Conservation (phyloP, 2,888 invertebrate species). For the Brenthis ino region DNA sequence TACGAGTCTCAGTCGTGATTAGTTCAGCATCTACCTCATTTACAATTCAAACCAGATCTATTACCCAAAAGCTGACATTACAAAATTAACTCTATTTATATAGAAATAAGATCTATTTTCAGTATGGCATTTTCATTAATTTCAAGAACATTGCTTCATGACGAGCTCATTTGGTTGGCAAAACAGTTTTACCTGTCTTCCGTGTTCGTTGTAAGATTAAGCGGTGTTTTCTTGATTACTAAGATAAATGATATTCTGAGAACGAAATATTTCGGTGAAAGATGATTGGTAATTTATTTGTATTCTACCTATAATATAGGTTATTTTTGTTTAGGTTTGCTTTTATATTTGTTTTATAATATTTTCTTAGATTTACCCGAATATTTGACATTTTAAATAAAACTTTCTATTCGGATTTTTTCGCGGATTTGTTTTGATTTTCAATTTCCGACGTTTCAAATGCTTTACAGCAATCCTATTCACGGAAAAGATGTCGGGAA, state of each 20-base stretch:
- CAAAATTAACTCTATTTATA: not conserved
- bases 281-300: no score
- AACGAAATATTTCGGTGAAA: not conserved
- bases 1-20: constrained; percentile 33
- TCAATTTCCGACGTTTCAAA: no score
- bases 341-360: no score
- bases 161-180: constrained; percentile 38
- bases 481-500: no score
- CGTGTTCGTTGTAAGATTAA: constrained; percentile 35
- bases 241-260: constrained; percentile 20
- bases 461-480: no score
- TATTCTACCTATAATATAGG: no score
- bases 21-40: constrained; percentile 34
- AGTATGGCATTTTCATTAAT: not conserved
- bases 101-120: not conserved
- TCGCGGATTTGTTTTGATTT: no score
- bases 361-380: no score
- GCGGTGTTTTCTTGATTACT: constrained; percentile 32
- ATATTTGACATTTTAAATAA: no score
- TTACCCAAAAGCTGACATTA: constrained; percentile 11
- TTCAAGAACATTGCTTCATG: constrained; percentile 31
- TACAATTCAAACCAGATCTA: constrained; percentile 36
- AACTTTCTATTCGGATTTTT: no score
- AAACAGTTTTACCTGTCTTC: constrained; percentile 36
- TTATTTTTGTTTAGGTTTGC: no score